These are phyloP conservation scores for Adelphocoris suturalis DNA, from an alignment of 2,888 invertebrate species.

Conservation along the genomic window DNA sequence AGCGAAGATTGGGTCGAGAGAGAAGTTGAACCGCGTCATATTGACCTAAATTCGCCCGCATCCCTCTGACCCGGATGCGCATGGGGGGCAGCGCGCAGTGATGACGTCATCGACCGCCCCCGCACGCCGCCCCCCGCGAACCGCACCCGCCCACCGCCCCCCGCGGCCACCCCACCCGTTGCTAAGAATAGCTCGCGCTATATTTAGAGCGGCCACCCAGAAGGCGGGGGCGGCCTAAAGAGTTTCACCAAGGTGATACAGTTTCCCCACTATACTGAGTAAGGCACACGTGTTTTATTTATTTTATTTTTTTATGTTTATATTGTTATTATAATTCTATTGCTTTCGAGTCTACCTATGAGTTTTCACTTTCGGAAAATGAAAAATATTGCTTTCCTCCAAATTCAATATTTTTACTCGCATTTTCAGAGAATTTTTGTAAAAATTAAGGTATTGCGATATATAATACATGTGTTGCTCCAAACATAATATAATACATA, in stretches of 20 bases:
- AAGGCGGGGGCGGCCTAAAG: slow-evolving; percentile 36
- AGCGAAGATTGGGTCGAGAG: slow-evolving; percentile 26
- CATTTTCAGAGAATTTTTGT: too few relatives aligned
- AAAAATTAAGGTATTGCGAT: too few relatives aligned
- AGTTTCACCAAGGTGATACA: slow-evolving; percentile 51
- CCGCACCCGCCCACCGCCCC: slow-evolving; percentile 2
- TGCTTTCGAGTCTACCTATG: too few relatives aligned
- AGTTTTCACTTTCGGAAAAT: too few relatives aligned
- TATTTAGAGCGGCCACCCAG: slow-evolving; percentile 63
- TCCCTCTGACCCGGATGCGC: slow-evolving; percentile 56
- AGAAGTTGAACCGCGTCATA: slow-evolving; percentile 50
- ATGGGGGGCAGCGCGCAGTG: slow-evolving; percentile 44
- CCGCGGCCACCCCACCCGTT: neutral
- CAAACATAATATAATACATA: too few relatives aligned
- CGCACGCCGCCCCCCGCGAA: slow-evolving; percentile 58
- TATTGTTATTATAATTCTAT: too few relatives aligned
- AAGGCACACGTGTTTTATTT: neutral
- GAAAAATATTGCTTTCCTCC: too few relatives aligned
- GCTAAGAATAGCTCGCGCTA: slow-evolving; percentile 57
- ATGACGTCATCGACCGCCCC: slow-evolving; percentile 65
- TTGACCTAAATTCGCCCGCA: slow-evolving; percentile 51
- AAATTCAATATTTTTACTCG: too few relatives aligned
- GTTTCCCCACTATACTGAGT: neutral
- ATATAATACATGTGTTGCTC: too few relatives aligned
- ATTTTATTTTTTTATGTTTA: neutral